phyloP scores from a whole-genome alignment of 2,113 vertebrate species.

The Myotis brandtii region DNA sequence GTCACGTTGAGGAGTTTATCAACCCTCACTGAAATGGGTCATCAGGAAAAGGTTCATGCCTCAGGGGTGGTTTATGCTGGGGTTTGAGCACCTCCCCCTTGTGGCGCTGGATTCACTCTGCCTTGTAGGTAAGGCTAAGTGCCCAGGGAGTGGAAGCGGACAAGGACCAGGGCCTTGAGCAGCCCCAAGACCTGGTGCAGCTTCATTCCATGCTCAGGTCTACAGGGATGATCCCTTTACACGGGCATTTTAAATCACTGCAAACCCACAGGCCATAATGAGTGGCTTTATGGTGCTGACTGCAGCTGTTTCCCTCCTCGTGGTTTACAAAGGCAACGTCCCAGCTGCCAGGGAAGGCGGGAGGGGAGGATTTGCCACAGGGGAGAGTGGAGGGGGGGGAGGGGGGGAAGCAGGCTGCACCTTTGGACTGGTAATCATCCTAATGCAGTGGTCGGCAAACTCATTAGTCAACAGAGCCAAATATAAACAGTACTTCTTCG shows the following conservation, averaged over 20 bases:
- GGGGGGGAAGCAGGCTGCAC: not conserved
- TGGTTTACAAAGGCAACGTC: not conserved
- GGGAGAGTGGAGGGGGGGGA: not conserved
- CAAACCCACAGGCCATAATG: not conserved
- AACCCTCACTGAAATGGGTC: not conserved
- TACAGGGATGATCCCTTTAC: not conserved
- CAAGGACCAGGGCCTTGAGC: not conserved
- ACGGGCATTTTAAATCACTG: not conserved
- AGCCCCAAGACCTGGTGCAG: not conserved
- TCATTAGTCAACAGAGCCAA: no score
- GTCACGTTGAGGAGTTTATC: not conserved
- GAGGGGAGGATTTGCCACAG: not conserved
- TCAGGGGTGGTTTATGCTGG: not conserved
- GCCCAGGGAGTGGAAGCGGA: not conserved
- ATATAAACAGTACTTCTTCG: no score
- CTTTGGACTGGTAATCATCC: not conserved
- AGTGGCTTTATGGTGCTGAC: not conserved
- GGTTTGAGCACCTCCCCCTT: not conserved
- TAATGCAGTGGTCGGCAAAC: not conserved
- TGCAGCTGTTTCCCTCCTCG: not conserved
- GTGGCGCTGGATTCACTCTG: accelerated
- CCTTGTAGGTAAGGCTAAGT: not conserved
- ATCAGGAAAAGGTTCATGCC: not conserved
- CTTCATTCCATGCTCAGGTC: not conserved
- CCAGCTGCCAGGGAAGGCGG: not conserved